phyloP scores from a whole-genome alignment of 2,113 vertebrate genomes.

The Hippocampus zosterae region DNA sequence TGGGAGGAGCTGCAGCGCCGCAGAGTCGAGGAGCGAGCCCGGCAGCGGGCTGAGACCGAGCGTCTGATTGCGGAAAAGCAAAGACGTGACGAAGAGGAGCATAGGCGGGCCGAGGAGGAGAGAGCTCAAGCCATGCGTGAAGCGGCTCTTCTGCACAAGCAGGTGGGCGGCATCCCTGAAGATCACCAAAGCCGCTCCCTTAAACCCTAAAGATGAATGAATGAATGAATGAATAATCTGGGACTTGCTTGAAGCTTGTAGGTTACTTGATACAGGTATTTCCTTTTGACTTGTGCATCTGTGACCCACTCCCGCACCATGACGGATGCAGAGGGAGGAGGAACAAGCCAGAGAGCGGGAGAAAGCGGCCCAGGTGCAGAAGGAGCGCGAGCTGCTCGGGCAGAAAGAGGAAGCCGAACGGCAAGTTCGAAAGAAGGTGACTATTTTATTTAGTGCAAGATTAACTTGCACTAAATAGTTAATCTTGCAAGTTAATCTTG shows the following conservation, averaged over 20 bases:
- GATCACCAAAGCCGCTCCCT: background rate
- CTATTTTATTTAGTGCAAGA: too few species aligned
- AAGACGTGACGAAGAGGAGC: slow-evolving; percentile 74
- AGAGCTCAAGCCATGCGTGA: slow-evolving; percentile 77
- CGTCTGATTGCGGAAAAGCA: slow-evolving; percentile 75
- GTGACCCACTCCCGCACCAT: background rate
- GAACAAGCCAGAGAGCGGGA: slow-evolving; percentile 78
- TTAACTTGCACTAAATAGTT: too few species aligned
- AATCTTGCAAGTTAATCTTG: too few species aligned
- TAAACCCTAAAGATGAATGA: background rate
- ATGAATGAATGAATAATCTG: too few species aligned
- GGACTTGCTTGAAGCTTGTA: background rate
- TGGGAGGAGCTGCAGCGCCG: slow-evolving; percentile 78
- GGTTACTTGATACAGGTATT: background rate
- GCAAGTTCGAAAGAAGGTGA: slow-evolving; percentile 91
- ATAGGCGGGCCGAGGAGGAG: slow-evolving; percentile 76
- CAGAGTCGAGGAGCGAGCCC: slow-evolving; percentile 79
- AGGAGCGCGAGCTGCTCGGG: slow-evolving; percentile 83
- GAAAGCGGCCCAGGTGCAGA: slow-evolving; percentile 72
- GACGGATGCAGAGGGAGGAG: slow-evolving; percentile 71
- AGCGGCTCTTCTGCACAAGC: slow-evolving; percentile 78
- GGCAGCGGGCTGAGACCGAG: slow-evolving; percentile 72
- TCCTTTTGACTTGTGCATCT: background rate
- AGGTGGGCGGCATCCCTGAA: slow-evolving; percentile 65
- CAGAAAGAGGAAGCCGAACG: slow-evolving; percentile 90